Base-by-base conservation (phyloP, 1,140 invertebrate species). In the Leptinotarsa undecemlineata region DNA sequence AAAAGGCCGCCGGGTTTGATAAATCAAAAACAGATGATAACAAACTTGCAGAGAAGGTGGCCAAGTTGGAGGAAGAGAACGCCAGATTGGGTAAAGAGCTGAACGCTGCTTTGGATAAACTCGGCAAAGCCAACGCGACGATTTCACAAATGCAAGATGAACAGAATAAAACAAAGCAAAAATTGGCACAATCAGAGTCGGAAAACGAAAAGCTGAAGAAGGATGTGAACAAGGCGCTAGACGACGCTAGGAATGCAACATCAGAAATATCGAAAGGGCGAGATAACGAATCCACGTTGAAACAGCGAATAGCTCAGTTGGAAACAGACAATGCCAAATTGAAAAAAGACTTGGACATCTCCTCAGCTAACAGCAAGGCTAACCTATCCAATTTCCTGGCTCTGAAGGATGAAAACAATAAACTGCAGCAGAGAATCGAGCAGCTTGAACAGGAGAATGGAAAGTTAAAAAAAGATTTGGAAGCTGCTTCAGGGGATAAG, bases 1-100 rank as follows among this genome's bases (percentile, higher is more conserved):
- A 64, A 48, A 15, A 17, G 23, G n/a, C 71, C 14, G 13, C 17
- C 20, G 13, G n/a, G 48, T 20, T 14, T 3, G 47, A 11, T 23
- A 51, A 17, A 51, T 17, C 6, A 3, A 60, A 60, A 73, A 57
- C 5, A 73, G 68, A 61, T 15, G 15, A 21, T 75, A 71, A 63
- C 23, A 78, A 48, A 68, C 61, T 15, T 26, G 74, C 66, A 47
- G 70, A 66, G 19, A 73, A 72, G 77, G 61, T 76, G 11, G 60
- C 67, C 2, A 72, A 79, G 33, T n/a, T 77, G 19, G 77, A 80
- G 60, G 48, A 17, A 14, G 79, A 80, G 21, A 79, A 79, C 48
- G 51, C 33, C 11, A 74, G 63, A 63, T 66, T 79, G 42, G 71
- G 72, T 48, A 70, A 76, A 57, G 60, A 76, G 4, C 23, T 79